Conservation (phyloP, 1,140 invertebrate genomes). For the Propsilocerus akamusi region DNA sequence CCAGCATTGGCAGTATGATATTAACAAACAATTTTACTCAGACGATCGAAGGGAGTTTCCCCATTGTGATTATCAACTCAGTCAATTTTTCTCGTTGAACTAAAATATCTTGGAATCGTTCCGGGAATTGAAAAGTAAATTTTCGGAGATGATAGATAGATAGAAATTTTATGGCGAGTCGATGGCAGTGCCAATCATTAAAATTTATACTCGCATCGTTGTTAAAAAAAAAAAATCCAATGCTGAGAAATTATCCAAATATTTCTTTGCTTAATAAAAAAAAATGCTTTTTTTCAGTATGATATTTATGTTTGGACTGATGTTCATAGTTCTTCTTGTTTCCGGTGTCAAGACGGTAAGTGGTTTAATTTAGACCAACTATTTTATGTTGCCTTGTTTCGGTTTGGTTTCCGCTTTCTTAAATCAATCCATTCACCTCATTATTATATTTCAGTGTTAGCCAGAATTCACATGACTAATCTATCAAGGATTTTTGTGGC, state of each 20-base stretch:
- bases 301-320: not conserved
- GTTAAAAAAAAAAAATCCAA: too few species aligned
- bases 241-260: too few species aligned
- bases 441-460: not conserved
- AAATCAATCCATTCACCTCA: not conserved
- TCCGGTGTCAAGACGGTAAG: not conserved
- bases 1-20: not conserved
- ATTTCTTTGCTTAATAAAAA: not conserved
- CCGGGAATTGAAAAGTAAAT: not conserved
- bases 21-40: not conserved
- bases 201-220: not conserved
- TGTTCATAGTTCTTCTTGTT: not conserved
- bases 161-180: not conserved
- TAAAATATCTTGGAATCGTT: not conserved
- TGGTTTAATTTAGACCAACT: not conserved
- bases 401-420: not conserved
- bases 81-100: not conserved
- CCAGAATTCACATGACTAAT: not conserved
- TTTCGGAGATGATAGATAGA: not conserved
- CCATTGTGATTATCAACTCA: not conserved
- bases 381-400: not conserved
- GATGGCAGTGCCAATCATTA: not conserved
- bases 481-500: slow-evolving; percentile 1
- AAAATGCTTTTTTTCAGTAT: slow-evolving; percentile 1
- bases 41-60: not conserved